Conservation (phyloP, 2,888 invertebrate genomes). For the Tridacna crocea region DNA sequence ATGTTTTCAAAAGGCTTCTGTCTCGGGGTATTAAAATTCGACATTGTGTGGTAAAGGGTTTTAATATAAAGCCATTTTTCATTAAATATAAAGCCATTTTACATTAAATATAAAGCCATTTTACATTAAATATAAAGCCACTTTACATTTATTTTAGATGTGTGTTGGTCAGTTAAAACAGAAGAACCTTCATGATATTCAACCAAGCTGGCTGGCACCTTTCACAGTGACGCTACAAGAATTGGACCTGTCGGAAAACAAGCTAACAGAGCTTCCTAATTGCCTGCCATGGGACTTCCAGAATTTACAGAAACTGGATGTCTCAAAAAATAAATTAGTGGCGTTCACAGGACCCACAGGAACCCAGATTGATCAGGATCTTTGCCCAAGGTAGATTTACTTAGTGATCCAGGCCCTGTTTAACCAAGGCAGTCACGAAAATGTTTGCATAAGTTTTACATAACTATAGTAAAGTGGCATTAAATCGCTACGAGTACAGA, state of each 20-base stretch:
- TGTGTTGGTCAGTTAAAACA: conserved; percentile 36
- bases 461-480: no score
- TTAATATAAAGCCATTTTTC: no score
- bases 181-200: conserved; percentile 54
- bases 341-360: conserved; percentile 34
- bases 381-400: conserved; percentile 58
- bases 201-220: conserved; percentile 63
- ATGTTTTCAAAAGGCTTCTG: no score
- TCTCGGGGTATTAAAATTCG: no score
- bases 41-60: no score
- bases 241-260: conserved; percentile 68
- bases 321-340: conserved; percentile 62
- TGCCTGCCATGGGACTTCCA: conserved; percentile 73
- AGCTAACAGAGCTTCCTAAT: conserved; percentile 60
- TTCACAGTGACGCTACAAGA: conserved; percentile 58
- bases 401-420: no score
- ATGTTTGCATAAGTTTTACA: no score
- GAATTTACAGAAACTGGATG: conserved; percentile 60
- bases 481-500: no score
- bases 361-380: conserved; percentile 20
- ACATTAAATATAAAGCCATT: not conserved
- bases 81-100: not conserved
- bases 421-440: no score
- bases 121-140: not conserved
- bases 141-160: conserved; percentile 39